Base-by-base conservation (phyloP, 1,140 invertebrate species). In the Trichoplusia ni region DNA sequence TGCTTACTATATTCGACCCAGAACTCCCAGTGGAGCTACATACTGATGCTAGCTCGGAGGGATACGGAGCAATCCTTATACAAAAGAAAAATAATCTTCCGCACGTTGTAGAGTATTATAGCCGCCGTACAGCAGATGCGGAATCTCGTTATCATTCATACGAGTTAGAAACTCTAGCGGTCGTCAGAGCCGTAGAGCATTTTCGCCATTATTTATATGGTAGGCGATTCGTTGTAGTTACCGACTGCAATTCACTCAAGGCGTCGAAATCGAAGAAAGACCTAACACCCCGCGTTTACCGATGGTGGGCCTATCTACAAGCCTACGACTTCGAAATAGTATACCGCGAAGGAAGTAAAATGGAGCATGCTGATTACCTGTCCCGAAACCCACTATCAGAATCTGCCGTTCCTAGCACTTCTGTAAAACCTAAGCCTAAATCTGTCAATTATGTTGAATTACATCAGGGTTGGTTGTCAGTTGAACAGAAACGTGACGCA, bases 71-170 rank as follows among this genome's bases (percentile, higher is more conserved):
- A 0, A 66, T 86, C 2, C 38, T 86, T 3, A 38, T 85, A 7
- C 87, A 90, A 64, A 77, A 66, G 59, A 69, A 79, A 25, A 67
- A 84, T 29, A 75, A 86, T 66, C 72, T 79, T 60, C 84, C 92
- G 64, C 93, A 86, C 90, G 81, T 81, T 64, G 69, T 86, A 65
- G 78, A 86, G 65, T 77, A 73, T 66, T 80, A 68, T 77, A 86
- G 74, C 80, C 91, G 92, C 71, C 81, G 76, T 13, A 81, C 81
- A 0, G 53, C 70, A 0, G 71, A 81, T 1, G 47, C 64, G 0
- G 82, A 89, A 59, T 64, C 64, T 7, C 72, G 70, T 23, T 88
- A 81, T 37, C 67, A 67, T 5, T 82, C 75, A 16, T 87, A 82
- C n/a, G n/a, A n/a, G n/a, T n/a, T n/a, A n/a, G n/a, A n/a, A n/a